Base-by-base conservation (phyloP, 2,797 vertebrate genomes). In the Cuculus canorus region DNA sequence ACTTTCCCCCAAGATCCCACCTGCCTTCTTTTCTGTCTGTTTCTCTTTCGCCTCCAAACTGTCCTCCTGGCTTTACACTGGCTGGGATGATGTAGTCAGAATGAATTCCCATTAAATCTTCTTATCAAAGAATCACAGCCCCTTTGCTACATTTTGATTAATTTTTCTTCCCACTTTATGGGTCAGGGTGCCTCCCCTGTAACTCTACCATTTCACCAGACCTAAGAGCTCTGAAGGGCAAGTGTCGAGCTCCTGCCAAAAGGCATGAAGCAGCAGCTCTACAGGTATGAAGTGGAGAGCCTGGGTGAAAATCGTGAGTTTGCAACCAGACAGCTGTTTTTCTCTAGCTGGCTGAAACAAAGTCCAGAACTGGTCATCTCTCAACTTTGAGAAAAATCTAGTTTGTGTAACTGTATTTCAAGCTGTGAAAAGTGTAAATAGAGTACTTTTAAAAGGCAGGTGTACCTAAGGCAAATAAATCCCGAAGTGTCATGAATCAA, bases 391-490 rank as follows among this genome's bases (percentile, higher is more conserved):
- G 70, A 48, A 90, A 82, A 94, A 91, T 41, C 25, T 60, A 82
- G 52, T 77, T 91, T 54, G 79, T 30, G 48, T 70, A 35, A 75
- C 32, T 78, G 19, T 79, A 73, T 81, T 94, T 88, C 87, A 88
- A 39, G 14, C 19, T 84, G 37, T 43, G 85, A 72, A 91, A 90
- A 84, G 52, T 7, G 0, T 64, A 93, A 86, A 79, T 35, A 79
- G 56, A 93, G 52, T 27, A 59, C 60, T 82, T 93, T 61, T 54
- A 77, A 79, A 91, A 91, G 66, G 43, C 70, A 84, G 68, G 52
- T 57, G 59, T 90, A 90, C 75, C 41, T 70, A 41, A 90, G 48
- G 75, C 64, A 94, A 70, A 90, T 63, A 90, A 94, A 96, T 88
- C 59, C 87, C 72, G 25, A 70, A 66, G 77, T 37, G 45, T 47